Conservation (phyloP, 2,113 vertebrate species). For the Egretta garzetta region DNA sequence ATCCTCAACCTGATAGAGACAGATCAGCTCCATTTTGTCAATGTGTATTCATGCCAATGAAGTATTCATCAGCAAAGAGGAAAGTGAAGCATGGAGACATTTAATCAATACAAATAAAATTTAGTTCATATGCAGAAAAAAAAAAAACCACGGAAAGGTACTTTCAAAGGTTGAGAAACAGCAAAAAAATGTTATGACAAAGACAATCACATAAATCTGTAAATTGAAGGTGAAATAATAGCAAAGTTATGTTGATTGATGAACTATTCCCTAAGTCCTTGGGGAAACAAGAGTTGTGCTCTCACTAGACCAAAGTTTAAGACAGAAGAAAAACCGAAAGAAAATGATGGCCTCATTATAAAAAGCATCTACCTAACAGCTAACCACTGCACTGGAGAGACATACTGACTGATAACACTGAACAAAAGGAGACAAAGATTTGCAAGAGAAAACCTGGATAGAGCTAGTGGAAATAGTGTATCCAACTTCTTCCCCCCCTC, state of each 20-base stretch:
- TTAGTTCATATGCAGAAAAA: neutral
- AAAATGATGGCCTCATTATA: neutral
- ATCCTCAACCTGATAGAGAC: neutral
- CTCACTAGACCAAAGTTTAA: neutral
- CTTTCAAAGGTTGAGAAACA: neutral
- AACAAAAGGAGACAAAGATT: neutral
- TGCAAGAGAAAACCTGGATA: neutral
- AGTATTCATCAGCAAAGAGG: neutral
- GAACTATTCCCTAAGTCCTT: neutral
- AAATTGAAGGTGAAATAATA: neutral
- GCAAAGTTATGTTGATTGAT: neutral
- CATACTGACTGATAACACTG: neutral
- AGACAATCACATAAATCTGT: neutral
- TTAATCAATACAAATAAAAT: neutral
- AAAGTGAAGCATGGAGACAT: neutral
- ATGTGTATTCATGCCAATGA: rapidly evolving
- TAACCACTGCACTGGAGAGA: neutral
- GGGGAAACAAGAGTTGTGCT: neutral
- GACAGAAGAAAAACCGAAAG: neutral
- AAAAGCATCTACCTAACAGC: neutral
- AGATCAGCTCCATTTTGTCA: neutral
- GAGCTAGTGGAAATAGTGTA: neutral
- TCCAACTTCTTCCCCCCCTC: neutral
- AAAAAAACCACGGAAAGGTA: rapidly evolving
- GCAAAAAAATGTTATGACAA: neutral